A percentile compares a stretch with the other conserved stretches of the same genome.
Evolutionary conservation across 2,797 vertebrate species (phyloP).

Genomic region (Pseudopleuronectes americanus): DNA sequence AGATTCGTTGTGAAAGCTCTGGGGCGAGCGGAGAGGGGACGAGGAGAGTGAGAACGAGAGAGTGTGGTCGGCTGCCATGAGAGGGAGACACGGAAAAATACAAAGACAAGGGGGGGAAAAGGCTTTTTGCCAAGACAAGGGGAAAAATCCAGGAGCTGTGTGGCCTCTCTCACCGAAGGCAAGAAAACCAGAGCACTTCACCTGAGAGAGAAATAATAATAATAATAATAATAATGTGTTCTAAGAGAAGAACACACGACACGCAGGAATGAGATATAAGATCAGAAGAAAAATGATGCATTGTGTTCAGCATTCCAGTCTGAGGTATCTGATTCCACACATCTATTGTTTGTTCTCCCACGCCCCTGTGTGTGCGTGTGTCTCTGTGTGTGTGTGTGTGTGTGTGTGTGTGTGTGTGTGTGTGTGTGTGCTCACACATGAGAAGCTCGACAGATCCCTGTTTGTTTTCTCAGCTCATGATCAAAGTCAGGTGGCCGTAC

Average conservation of each 20-base stretch:
- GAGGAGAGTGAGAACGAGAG: slow-evolving; percentile 37
- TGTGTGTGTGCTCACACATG: slow-evolving; percentile 22
- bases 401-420: slow-evolving; percentile 19
- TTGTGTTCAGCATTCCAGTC: slow-evolving; percentile 42
- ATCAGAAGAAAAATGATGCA: slow-evolving; percentile 27
- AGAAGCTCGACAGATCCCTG: slow-evolving; percentile 53
- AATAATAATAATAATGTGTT: neutral
- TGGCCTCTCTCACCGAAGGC: neutral
- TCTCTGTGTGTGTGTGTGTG: slow-evolving; percentile 15
- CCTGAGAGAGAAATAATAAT: neutral
- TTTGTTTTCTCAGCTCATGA: slow-evolving; percentile 71
- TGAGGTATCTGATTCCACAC: slow-evolving; percentile 40
- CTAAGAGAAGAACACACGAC: slow-evolving; percentile 16
- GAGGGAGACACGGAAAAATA: slow-evolving; percentile 47
- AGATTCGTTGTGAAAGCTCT: slow-evolving; percentile 62
- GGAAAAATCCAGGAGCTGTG: slow-evolving; percentile 25
- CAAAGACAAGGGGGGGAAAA: slow-evolving; percentile 60
- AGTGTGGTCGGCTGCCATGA: slow-evolving; percentile 31
- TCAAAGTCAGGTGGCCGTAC: slow-evolving; percentile 73
- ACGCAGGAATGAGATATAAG: slow-evolving; percentile 13
- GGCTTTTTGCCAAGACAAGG: slow-evolving; percentile 33
- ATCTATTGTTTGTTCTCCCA: slow-evolving; percentile 31
- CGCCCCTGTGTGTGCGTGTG: slow-evolving; percentile 4
- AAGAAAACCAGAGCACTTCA: slow-evolving; percentile 16
- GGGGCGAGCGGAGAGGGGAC: slow-evolving; percentile 42